Conservation (phyloP, 53 echinoderm and acorn worm species). For the Hippasteria phrygiana region DNA sequence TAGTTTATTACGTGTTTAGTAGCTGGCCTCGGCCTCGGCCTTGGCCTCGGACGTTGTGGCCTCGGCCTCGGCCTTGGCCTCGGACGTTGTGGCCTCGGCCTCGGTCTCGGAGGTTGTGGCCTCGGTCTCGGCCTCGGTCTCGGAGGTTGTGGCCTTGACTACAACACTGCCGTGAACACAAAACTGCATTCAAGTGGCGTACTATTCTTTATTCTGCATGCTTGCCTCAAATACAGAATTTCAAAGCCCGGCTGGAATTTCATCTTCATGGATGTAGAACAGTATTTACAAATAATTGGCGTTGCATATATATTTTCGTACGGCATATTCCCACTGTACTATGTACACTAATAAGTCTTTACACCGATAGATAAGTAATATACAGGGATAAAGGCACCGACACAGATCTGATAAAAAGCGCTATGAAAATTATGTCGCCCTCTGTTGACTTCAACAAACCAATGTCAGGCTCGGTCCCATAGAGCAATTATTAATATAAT, state of each 20-base stretch:
- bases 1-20: too few relatives aligned
- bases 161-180: too few relatives aligned
- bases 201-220: background rate
- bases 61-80: too few relatives aligned
- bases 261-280: background rate
- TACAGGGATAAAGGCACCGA: background rate
- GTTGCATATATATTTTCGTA: background rate
- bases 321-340: background rate
- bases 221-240: background rate
- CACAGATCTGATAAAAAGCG: background rate
- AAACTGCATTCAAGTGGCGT: background rate
- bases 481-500: too few relatives aligned
- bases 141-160: too few relatives aligned
- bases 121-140: too few relatives aligned
- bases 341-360: conserved; percentile 2
- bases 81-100: too few relatives aligned
- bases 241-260: conserved; percentile 1
- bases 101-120: too few relatives aligned
- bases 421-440: background rate
- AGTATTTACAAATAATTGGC: background rate
- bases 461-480: background rate
- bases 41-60: too few relatives aligned
- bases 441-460: background rate
- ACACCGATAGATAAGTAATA: background rate
- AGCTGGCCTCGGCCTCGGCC: too few relatives aligned